Base-by-base conservation (phyloP, 2,888 invertebrate genomes). In the Calameuta filiformis region DNA sequence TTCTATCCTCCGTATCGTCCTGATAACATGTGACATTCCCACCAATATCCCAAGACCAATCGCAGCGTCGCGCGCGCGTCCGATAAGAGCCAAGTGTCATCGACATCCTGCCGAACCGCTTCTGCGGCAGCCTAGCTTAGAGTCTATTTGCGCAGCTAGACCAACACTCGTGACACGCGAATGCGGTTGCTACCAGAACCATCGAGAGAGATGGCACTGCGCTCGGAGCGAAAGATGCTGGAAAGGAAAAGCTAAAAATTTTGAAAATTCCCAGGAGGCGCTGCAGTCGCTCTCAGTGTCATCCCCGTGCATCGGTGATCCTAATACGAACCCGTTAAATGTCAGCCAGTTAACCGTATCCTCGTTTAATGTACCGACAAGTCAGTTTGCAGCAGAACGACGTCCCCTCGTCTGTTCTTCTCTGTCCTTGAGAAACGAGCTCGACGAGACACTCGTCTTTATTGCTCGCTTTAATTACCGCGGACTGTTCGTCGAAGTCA, bases 101-200 rank as follows among this genome's bases (percentile, higher is more conserved):
- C 84, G 85, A 84, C 84, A 85, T 84, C 81, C 83, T 79, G 81
- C 12, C 3, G 78, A 75, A 77, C 76, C 79, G 78, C 73, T 79
- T 79, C 80, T 79, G 74, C 82, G 33, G 76, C 56, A 79, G 77
- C 76, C 79, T 77, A 73, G 77, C 78, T 79, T 4, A 37, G 15
- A 75, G 76, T 76, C 78, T 89, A 86, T 90, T 90, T 87, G 85
- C 86, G 83, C 88, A 88, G 89, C 87, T 90, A 88, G 87, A 80
- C 87, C 83, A 88, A 87, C 87, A 88, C 80, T 79, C 82, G 81
- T 77, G 9, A 12, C 37, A 12, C 31, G 69, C 33, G 33, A 74
- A 34, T 33, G 76, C 40, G 30, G 73, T 40, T 56, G 73, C 31
- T 23, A 34, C 33, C 33, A 33, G n/a, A 68, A 73, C 73, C 68